Conservation (phyloP, 2,888 invertebrate species). For the Cabera pusaria region DNA sequence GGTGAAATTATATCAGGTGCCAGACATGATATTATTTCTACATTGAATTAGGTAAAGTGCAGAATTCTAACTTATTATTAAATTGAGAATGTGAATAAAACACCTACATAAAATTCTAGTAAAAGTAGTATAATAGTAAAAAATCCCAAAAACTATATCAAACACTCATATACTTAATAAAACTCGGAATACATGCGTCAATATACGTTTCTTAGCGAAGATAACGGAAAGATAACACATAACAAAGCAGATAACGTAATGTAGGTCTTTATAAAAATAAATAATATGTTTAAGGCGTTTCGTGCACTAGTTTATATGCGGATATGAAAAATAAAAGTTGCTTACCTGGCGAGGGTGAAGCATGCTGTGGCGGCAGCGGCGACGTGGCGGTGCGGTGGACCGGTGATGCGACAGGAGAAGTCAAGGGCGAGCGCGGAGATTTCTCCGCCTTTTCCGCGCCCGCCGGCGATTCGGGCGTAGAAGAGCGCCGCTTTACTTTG, state of each 20-base stretch:
- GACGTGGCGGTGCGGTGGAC: constrained; percentile 58
- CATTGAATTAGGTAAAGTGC: no score
- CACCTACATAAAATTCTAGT: no score
- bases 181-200: constrained; percentile 34
- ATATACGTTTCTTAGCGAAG: constrained; percentile 41
- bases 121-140: no score
- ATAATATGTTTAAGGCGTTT: constrained; percentile 24
- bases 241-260: constrained; percentile 52
- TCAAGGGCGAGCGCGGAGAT: constrained; percentile 55
- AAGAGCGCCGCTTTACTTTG: constrained; percentile 64
- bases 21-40: no score
- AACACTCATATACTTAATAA: constrained; percentile 23
- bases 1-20: no score
- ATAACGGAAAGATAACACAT: constrained; percentile 53
- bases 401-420: constrained; percentile 53
- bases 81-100: no score
- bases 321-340: background rate
- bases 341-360: constrained; percentile 66
- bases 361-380: constrained; percentile 51
- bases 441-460: constrained; percentile 51
- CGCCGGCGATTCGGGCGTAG: constrained; percentile 65
- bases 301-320: constrained; percentile 9
- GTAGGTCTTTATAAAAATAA: constrained; percentile 34
- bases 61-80: no score
- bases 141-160: constrained; percentile 5